Evolutionary conservation across 1,140 invertebrate species (phyloP).

Genomic region (Psix sp.): DNA sequence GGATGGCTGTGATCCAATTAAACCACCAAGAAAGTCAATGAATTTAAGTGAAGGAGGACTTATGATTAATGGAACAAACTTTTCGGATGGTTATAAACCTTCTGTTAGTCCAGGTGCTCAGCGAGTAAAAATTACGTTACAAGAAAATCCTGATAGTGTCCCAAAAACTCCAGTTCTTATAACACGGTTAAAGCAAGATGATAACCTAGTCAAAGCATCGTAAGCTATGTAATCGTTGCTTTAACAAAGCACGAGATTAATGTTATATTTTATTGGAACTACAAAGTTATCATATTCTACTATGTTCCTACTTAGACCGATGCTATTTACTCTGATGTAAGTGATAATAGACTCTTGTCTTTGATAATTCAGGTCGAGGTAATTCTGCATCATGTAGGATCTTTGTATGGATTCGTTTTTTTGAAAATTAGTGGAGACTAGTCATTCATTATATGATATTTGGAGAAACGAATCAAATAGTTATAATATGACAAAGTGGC

Average conservation of each 20-base stretch:
- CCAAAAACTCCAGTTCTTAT: constrained; percentile 75
- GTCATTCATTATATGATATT: constrained; percentile 59
- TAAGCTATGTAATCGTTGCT: constrained; percentile 27
- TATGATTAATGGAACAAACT: constrained; percentile 48
- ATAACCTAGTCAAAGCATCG: constrained; percentile 73
- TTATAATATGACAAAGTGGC: constrained; percentile 3
- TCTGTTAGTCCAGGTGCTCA: constrained; percentile 72
- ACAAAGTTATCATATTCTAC: constrained; percentile 35
- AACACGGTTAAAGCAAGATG: constrained; percentile 69
- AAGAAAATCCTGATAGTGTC: constrained; percentile 75
- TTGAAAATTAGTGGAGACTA: constrained; percentile 59
- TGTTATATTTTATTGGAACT: constrained; percentile 20
- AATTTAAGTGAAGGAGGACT: constrained; percentile 54
- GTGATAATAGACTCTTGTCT: constrained; percentile 5
- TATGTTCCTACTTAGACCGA: constrained; percentile 54
- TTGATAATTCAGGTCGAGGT: not conserved
- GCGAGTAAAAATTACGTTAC: constrained; percentile 73
- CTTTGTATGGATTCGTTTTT: constrained; percentile 36
- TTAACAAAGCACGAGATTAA: constrained; percentile 1
- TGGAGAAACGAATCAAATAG: constrained; percentile 22
- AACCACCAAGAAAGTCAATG: constrained; percentile 68
- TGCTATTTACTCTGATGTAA: constrained; percentile 16
- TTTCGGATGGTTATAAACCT: constrained; percentile 37
- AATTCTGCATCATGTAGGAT: not conserved
- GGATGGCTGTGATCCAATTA: constrained; percentile 65